A percentile compares a stretch with the other conserved stretches of the same genome.
These are phyloP conservation scores for Gastrophysa polygoni DNA, from an alignment of 2,888 invertebrate genomes.

Conservation along the genomic window DNA sequence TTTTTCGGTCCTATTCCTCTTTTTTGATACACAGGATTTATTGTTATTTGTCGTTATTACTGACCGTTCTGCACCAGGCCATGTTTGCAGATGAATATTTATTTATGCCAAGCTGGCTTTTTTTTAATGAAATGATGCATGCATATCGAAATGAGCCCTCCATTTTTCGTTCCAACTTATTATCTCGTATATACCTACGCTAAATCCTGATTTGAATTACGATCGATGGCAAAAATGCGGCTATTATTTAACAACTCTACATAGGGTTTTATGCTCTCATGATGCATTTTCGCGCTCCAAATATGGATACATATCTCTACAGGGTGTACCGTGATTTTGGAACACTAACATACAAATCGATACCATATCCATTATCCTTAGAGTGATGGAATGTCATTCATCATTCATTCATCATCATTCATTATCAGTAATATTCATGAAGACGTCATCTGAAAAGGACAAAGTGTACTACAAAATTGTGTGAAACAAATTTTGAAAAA, in stretches of 20 bases:
- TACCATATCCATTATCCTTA: no score
- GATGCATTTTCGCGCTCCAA: not conserved
- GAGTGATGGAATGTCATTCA: no score
- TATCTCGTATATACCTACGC: slow-evolving; percentile 28
- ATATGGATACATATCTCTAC: not conserved
- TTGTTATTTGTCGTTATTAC: slow-evolving; percentile 53
- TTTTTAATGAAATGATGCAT: slow-evolving; percentile 49
- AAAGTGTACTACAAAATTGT: no score
- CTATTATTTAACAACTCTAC: slow-evolving; percentile 34
- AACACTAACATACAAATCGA: no score
- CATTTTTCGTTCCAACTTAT: slow-evolving; percentile 40
- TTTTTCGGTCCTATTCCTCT: slow-evolving; percentile 46
- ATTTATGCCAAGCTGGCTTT: slow-evolving; percentile 47
- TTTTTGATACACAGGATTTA: slow-evolving; percentile 51
- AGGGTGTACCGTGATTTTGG: no score
- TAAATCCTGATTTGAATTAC: slow-evolving; percentile 40
- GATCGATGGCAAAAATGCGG: slow-evolving; percentile 30
- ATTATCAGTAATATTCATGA: no score
- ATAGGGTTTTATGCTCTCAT: slow-evolving; percentile 30
- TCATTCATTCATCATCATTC: no score
- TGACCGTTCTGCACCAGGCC: slow-evolving; percentile 43
- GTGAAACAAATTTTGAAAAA: no score
- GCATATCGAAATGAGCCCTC: slow-evolving; percentile 48
- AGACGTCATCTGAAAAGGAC: no score
- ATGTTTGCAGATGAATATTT: slow-evolving; percentile 54